Evolutionary conservation across 1,140 invertebrate genomes (phyloP).

Genomic region (Lucilia sericata): DNA sequence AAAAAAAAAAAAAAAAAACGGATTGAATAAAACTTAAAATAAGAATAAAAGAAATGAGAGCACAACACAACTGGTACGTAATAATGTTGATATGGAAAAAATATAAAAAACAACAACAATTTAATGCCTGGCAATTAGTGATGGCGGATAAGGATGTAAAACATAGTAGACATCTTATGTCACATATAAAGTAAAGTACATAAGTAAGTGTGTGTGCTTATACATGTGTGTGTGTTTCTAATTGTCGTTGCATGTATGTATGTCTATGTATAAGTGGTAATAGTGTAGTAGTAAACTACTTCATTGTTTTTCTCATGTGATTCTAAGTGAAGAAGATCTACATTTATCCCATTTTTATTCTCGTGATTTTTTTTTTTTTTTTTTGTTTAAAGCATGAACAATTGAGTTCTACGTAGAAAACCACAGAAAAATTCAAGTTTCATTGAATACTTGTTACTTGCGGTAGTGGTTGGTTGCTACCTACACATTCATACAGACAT

Average conservation of each 20-base stretch:
- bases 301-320: not conserved
- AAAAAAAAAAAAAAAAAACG: not conserved
- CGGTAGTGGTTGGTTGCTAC: not conserved
- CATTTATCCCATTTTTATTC: not conserved
- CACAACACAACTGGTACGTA: not conserved
- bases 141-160: conserved; percentile 42
- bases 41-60: conserved; percentile 1
- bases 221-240: too few relatives aligned
- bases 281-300: not conserved
- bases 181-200: too few relatives aligned
- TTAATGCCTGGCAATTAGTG: conserved; percentile 44
- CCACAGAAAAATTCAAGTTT: conserved; percentile 20
- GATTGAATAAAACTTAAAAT: not conserved
- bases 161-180: conserved; percentile 34
- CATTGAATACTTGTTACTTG: conserved; percentile 22
- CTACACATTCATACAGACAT: not conserved
- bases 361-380: not conserved
- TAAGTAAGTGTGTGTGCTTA: too few relatives aligned
- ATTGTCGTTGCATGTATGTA: too few relatives aligned
- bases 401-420: not conserved
- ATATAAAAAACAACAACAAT: not conserved
- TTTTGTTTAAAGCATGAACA: not conserved
- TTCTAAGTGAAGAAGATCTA: not conserved
- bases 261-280: not conserved
- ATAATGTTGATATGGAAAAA: not conserved